Percentiles rank a stretch among this genome's conserved stretches.
Evolutionary conservation across 1,140 invertebrate genomes (phyloP).

Genomic region (Drosophila navojoa): DNA sequence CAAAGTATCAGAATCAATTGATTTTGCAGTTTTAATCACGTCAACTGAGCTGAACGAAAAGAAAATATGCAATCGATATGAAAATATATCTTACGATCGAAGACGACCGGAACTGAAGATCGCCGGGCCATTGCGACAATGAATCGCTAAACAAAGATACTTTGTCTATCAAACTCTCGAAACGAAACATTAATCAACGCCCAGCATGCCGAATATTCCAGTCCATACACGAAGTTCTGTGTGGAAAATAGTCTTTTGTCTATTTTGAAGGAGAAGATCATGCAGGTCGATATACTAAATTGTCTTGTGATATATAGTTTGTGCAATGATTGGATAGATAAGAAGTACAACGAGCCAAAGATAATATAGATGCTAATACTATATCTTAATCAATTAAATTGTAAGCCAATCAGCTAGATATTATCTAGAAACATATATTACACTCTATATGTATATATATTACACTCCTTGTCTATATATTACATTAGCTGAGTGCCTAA

Average conservation of each 20-base stretch:
- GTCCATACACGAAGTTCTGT: background rate
- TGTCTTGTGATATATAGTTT: too few relatives aligned
- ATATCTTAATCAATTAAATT: too few relatives aligned
- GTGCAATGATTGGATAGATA: too few relatives aligned
- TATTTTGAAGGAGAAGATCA: background rate
- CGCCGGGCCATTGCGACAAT: background rate
- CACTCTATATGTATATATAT: too few relatives aligned
- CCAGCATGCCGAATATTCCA: background rate
- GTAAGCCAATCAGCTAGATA: too few relatives aligned
- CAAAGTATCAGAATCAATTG: slow-evolving; percentile 40
- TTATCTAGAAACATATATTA: too few relatives aligned
- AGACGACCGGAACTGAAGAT: slow-evolving; percentile 27
- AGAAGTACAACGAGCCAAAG: too few relatives aligned
- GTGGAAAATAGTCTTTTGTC: too few relatives aligned
- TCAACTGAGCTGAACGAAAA: slow-evolving; percentile 58
- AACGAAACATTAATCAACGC: background rate
- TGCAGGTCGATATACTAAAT: background rate
- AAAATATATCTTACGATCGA: background rate
- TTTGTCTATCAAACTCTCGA: too few relatives aligned
- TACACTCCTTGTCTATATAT: too few relatives aligned
- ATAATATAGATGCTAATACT: too few relatives aligned
- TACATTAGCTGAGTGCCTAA: too few relatives aligned
- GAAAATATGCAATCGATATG: slow-evolving; percentile 39
- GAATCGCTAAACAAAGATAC: background rate
- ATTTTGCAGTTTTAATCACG: slow-evolving; percentile 62